Base-by-base conservation (phyloP, 2,888 invertebrate genomes). In the Leptothorax acervorum region DNA sequence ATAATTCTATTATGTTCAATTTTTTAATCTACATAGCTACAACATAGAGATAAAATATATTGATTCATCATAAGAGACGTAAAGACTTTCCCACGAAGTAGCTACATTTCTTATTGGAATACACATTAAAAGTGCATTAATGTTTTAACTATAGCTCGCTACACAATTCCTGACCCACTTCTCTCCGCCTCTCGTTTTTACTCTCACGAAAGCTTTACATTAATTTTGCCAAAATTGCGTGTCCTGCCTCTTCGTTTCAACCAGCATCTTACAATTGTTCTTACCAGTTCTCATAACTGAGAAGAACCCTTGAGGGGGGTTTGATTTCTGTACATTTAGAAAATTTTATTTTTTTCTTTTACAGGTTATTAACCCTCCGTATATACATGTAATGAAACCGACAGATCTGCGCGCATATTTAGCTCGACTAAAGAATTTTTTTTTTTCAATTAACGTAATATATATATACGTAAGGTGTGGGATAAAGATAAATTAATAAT, bases 131-230 rank as follows among this genome's bases (percentile, higher is more conserved):
- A 75, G 71, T 68, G 76, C 85, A 82, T 86, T 84, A 86, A 88
- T 76, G 78, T 66, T 78, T 65, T 66, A 85, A 87, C 71, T 83
- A 85, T 82, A 89, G 85, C 75, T 81, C 82, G 66, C 78, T 65
- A 63, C 39, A 53, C 82, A 70, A 87, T 65, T 85, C 82, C 83
- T 86, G 75, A 79, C 76, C 12, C 66, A 42, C 66, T 23, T 23
- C 18, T 55, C 85, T 82, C 85, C 84, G 82, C 85, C 78, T 71
- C 53, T 71, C 53, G 48, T 83, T 85, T 84, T 70, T 74, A 57
- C 83, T 23, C 87, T 87, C 88, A 88, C 90, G 89, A 86, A 90
- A 89, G 84, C 86, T 88, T 85, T 85, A 87, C 90, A 89, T 90
- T 87, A 87, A 90, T 89, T 90, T 85, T 48, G 48, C 84, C 75